These are phyloP conservation scores for Phodopus roborovskii DNA, from an alignment of 2,113 vertebrate genomes.

Conservation along the genomic window DNA sequence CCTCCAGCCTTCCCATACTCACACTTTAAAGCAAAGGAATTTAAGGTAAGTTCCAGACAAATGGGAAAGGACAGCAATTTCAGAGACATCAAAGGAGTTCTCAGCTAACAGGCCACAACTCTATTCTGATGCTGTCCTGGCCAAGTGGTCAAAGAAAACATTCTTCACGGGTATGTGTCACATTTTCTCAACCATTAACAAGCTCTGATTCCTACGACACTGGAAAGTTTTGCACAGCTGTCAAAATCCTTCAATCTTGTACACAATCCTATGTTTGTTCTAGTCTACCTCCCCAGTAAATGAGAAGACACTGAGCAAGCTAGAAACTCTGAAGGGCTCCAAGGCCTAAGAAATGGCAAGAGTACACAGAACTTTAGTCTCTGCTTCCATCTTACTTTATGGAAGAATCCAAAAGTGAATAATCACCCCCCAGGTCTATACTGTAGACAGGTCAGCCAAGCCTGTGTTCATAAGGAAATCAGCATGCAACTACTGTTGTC, in stretches of 20 bases:
- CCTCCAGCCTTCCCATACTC: neutral
- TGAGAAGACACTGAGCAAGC: neutral
- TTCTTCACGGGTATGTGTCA: neutral
- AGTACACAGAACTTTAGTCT: neutral
- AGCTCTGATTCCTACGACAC: neutral
- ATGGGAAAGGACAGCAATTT: neutral
- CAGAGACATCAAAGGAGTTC: neutral
- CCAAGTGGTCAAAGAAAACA: neutral
- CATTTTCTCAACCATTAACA: neutral
- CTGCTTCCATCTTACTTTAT: neutral
- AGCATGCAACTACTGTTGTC: neutral
- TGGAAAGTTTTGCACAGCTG: neutral
- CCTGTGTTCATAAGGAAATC: neutral
- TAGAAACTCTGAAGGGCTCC: neutral
- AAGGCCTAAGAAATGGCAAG: neutral
- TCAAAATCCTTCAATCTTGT: neutral
- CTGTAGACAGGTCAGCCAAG: neutral
- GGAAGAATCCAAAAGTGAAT: neutral
- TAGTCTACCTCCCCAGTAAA: neutral
- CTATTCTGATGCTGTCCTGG: neutral
- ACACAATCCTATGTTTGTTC: neutral
- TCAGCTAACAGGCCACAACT: neutral
- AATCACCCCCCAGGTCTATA: neutral
- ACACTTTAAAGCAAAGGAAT: neutral
- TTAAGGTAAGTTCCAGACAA: neutral